Percentiles rank a stretch among this genome's conserved stretches.
Evolutionary conservation across 2,797 vertebrate genomes (phyloP).

Genomic region (Poecilia picta): DNA sequence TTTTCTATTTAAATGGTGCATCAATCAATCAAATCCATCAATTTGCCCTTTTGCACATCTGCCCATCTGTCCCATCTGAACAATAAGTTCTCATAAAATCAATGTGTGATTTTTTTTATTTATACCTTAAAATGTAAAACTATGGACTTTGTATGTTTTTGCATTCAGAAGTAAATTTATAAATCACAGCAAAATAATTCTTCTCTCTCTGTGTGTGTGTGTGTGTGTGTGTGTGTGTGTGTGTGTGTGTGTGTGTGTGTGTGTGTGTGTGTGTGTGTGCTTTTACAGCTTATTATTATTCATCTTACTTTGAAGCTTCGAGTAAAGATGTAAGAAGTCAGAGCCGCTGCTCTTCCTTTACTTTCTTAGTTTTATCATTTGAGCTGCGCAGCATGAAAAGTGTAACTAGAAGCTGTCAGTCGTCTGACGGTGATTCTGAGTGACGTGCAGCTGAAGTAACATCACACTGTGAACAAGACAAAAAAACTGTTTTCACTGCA

Average conservation of each 20-base stretch:
- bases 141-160: background rate
- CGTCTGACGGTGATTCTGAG: background rate
- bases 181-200: background rate
- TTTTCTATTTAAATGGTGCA: background rate
- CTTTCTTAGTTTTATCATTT: background rate
- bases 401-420: background rate
- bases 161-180: background rate
- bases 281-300: background rate
- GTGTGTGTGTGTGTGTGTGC: background rate
- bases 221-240: too few species aligned
- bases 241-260: too few species aligned
- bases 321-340: background rate
- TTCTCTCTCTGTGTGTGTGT: background rate
- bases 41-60: background rate
- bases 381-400: background rate
- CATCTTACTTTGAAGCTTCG: background rate
- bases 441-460: background rate
- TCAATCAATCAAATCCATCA: background rate
- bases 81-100: background rate
- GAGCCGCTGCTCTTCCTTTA: background rate
- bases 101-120: background rate
- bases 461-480: background rate
- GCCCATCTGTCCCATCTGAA: background rate
- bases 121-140: background rate
- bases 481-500: background rate